Evolutionary conservation across 2,797 vertebrate genomes (phyloP).

Genomic region (Sparidentex hasta): DNA sequence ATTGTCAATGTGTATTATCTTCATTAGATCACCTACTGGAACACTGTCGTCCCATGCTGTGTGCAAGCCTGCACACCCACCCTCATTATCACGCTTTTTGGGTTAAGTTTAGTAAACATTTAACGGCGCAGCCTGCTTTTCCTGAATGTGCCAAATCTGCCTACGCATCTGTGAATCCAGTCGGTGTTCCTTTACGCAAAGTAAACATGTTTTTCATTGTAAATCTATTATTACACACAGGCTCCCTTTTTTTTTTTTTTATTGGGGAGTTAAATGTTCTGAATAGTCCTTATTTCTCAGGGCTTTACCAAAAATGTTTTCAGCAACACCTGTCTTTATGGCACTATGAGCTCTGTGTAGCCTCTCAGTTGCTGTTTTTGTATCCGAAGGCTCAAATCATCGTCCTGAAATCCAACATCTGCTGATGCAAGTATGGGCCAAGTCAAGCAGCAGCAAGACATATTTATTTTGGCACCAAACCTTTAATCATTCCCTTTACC

Average conservation of each 20-base stretch:
- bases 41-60: constrained; percentile 1
- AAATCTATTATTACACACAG: neutral
- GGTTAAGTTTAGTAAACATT: constrained; percentile 32
- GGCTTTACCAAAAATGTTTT: constrained; percentile 1
- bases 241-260: neutral
- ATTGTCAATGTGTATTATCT: neutral
- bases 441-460: constrained; percentile 66
- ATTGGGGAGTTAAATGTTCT: neutral
- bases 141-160: constrained; percentile 21
- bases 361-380: constrained; percentile 18
- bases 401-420: constrained; percentile 60
- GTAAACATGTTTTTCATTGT: neutral
- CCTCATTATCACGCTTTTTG: constrained; percentile 12
- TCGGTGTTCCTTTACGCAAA: neutral
- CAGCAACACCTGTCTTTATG: constrained; percentile 18
- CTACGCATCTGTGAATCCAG: neutral
- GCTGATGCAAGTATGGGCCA: constrained; percentile 67
- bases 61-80: constrained; percentile 6
- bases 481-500: constrained; percentile 67
- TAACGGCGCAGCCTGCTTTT: constrained; percentile 39
- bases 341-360: constrained; percentile 6
- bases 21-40: neutral
- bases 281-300: neutral
- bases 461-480: constrained; percentile 70
- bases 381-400: constrained; percentile 49